Base-by-base conservation (phyloP, 2,113 vertebrate genomes). In the Platichthys flesus region DNA sequence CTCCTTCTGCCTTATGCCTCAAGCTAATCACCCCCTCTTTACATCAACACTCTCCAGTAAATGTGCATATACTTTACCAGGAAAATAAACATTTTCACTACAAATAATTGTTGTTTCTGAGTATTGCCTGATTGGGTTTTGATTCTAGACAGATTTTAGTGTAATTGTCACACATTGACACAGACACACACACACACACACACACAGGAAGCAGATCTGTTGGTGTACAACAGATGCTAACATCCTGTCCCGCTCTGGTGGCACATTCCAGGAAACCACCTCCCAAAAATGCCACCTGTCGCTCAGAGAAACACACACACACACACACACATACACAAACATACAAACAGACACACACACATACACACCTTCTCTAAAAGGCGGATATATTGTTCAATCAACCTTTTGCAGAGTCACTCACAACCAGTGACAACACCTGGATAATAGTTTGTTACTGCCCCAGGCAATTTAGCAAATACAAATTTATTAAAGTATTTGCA, bases 191-290 rank as follows among this genome's bases (percentile, higher is more conserved):
- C 28, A 28, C 26, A 28, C 24, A 28, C 28, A 28, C 31, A 65
- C 62, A 45, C 52, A 83, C 91, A 93, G 94, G 93, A 94, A 94
- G 85, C 89, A 85, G 85, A 86, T 84, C 75, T 90, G 93, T 90
- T 89, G 83, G 89, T 92, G 83, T 85, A 90, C 63, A 92, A 90
- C 89, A 89, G 90, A 92, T 88, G 89, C 90, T 93, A 74, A 89
- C 92, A 94, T 94, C 94, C 94, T 94, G 93, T 91, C 87, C 90
- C 87, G 77, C 88, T 85, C 60, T 82, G 78, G 89, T 91, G 92
- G 85, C 91, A 92, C 91, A 94, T 94, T 94, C 90, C 93, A 91
- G 92, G 93, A 93, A 94, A 91, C 89, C 85, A 78, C 84, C 79
- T 79, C 85, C 87, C 70, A 73, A 84, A 87, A 78, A 79, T 90